Base-by-base conservation (phyloP, 2,888 invertebrate genomes). In the Phalera bucephala region DNA sequence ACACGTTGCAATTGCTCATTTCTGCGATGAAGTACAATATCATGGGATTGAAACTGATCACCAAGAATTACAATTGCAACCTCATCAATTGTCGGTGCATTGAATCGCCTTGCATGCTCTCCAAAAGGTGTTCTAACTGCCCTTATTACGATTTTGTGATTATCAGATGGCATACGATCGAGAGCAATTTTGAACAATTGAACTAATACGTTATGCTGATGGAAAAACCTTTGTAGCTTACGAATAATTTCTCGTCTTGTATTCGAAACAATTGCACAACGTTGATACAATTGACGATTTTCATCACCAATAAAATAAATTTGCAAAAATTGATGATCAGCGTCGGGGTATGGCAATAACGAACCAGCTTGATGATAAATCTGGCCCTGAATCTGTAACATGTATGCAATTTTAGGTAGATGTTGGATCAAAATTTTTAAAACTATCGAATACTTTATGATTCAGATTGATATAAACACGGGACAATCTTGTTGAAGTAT, bases 131-230 rank as follows among this genome's bases (percentile, higher is more conserved):
- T 20, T 21, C 20, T 28, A 34, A 28, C 34, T 13, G 28, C 34
- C 10, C 34, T 28, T 17, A 36, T 36, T n/a, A 28, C 14, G 15
- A 28, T 21, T 34, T 28, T 34, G 11, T 28, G 22, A 21, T 15
- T 35, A 35, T 36, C 36, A 19, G 26, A 25, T 39, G 27, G 30
- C 30, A 36, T 41, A n/a, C 31, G 31, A 28, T 37, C 31, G 19
- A 42, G 11, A 20, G 30, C 30, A 20, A 11, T 30, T 30, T 30
- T 30, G 14, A 42, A 41, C 33, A 36, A 26, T 31, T 39, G 29
- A 33, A 39, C 39, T 34, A 39, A 31, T 31, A 15, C 40, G 22
- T 40, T 35, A 29, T 30, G 10, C 29, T 33, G 28, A 28, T 40
- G 31, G 20, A 35, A 31, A 36, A 36, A 33, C 8, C 17, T 31